Conservation (phyloP, 2,113 vertebrate species). For the zebrafish (Danio rerio) region GRCz12tu NC_133189.1:49239001-49239500, state of each 20-base stretch:
- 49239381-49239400: background rate
- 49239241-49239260: conserved; percentile 29
- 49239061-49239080: background rate
- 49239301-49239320: conserved; percentile 13
- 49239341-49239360: conserved; percentile 12
- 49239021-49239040: background rate
- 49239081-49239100: background rate
- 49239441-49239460: background rate
- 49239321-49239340: conserved; percentile 26
- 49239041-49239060: conserved; percentile 1
- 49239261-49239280: conserved; percentile 8
- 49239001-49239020: background rate
- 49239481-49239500: background rate
- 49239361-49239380: conserved; percentile 1
- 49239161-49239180: conserved; percentile 14
- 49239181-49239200: background rate
- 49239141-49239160: background rate
- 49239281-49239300: conserved; percentile 2
- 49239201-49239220: background rate
- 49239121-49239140: background rate
- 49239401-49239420: background rate
- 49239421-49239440: background rate
- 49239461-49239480: conserved; percentile 27
- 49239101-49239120: background rate
- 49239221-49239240: background rate